A percentile compares a stretch with the other conserved stretches of the same genome.
phyloP scores from a whole-genome alignment of 1,140 invertebrate species.

The Drosophila mauritiana region DNA sequence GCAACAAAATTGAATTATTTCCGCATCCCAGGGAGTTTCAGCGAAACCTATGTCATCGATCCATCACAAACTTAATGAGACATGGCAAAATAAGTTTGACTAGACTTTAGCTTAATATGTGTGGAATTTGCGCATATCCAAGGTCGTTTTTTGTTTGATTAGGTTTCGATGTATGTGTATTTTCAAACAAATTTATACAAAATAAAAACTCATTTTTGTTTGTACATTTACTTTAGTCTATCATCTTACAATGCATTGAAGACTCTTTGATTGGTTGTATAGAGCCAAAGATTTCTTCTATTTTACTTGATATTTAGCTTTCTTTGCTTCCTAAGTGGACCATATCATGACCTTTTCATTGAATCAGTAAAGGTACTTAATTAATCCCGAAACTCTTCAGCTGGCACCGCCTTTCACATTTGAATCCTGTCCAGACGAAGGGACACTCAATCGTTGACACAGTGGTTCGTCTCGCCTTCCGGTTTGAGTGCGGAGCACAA shows the following conservation, averaged over 20 bases:
- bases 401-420: conserved; percentile 15
- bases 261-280: not conserved
- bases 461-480: conserved; percentile 37
- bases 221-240: not conserved
- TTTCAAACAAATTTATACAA: too few relatives aligned
- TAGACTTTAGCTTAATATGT: not conserved
- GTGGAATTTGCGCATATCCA: too few relatives aligned
- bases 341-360: not conserved
- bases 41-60: conserved; percentile 25
- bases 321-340: not conserved
- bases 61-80: conserved; percentile 10
- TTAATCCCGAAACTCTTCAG: conserved; percentile 44
- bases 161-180: not conserved
- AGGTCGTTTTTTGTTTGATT: not conserved
- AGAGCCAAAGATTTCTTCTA: not conserved
- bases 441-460: conserved; percentile 48
- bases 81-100: not conserved
- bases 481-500: conserved; percentile 61
- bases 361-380: conserved; percentile 17
- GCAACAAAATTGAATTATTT: conserved; percentile 36
- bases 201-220: too few relatives aligned
- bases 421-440: conserved; percentile 30
- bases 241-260: not conserved
- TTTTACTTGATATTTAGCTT: not conserved
- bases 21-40: conserved; percentile 25